A percentile compares a stretch with the other conserved stretches of the same genome.
Conservation (phyloP, 2,113 vertebrate genomes). For the Tychaedon coryphoeus region DNA sequence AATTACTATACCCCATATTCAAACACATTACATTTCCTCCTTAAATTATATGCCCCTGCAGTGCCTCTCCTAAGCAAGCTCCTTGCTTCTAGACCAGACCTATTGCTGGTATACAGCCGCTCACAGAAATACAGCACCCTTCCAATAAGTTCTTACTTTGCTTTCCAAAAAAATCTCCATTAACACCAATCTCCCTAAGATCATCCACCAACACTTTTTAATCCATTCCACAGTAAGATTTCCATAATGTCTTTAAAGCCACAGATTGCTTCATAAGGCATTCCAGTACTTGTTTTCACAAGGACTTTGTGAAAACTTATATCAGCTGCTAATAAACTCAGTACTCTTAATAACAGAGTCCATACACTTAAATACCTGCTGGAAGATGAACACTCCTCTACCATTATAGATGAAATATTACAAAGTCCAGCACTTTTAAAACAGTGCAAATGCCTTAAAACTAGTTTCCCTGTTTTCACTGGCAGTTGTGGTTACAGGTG, state of each 20-base stretch:
- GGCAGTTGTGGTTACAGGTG: constrained; percentile 41
- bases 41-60: not conserved
- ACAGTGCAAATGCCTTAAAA: not conserved
- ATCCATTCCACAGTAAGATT: not conserved
- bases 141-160: not conserved
- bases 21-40: not conserved
- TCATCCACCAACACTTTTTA: not conserved
- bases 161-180: not conserved
- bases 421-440: not conserved
- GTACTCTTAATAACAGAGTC: constrained; percentile 3
- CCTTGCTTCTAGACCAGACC: not conserved
- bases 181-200: not conserved
- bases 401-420: not conserved
- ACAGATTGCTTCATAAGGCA: not conserved
- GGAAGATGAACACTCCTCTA: not conserved
- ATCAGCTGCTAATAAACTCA: constrained; percentile 19
- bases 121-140: not conserved
- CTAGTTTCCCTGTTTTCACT: not conserved
- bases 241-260: not conserved
- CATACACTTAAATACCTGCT: not conserved
- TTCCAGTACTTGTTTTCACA: not conserved
- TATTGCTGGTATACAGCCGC: not conserved
- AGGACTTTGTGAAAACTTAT: not conserved
- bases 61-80: not conserved
- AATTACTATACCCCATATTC: not conserved